Evolutionary conservation across 2,888 invertebrate genomes (phyloP).

Genomic region (Odontocerum albicorne): DNA sequence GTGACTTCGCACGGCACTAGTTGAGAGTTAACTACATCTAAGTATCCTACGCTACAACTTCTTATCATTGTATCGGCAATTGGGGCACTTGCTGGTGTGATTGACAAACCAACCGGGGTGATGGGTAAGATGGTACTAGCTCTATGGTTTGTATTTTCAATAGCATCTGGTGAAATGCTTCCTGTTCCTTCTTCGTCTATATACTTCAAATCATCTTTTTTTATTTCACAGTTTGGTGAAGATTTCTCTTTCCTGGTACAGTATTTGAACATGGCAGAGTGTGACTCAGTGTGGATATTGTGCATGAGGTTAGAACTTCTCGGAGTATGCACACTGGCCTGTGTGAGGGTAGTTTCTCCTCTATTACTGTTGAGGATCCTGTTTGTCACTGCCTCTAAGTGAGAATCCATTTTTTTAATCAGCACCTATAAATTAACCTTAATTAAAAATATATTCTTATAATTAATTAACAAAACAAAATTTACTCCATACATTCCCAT

Average conservation of each 20-base stretch:
- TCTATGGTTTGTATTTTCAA: conserved; percentile 44
- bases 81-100: conserved; percentile 48
- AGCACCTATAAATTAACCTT: conserved; percentile 44
- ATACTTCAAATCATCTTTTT: conserved; percentile 64
- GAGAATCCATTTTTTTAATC: conserved; percentile 55
- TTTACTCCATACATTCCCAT: neutral
- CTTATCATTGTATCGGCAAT: conserved; percentile 71
- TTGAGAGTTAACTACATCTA: conserved; percentile 79
- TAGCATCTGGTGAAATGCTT: conserved; percentile 41
- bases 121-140: conserved; percentile 68
- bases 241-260: conserved; percentile 38
- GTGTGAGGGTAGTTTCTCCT: conserved; percentile 27
- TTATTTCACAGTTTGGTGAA: conserved; percentile 40
- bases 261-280: conserved; percentile 30
- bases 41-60: conserved; percentile 86
- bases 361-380: conserved; percentile 43
- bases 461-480: neutral
- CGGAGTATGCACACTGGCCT: conserved; percentile 30
- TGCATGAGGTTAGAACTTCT: conserved; percentile 14
- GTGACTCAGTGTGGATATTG: conserved; percentile 23
- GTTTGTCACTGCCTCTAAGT: conserved; percentile 52
- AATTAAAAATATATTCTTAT: neutral
- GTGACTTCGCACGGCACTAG: conserved; percentile 75
- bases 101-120: conserved; percentile 58
- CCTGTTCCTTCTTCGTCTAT: conserved; percentile 70